Evolutionary conservation across 2,888 invertebrate genomes (phyloP).

Genomic region (Brachynemurus nebulosus): DNA sequence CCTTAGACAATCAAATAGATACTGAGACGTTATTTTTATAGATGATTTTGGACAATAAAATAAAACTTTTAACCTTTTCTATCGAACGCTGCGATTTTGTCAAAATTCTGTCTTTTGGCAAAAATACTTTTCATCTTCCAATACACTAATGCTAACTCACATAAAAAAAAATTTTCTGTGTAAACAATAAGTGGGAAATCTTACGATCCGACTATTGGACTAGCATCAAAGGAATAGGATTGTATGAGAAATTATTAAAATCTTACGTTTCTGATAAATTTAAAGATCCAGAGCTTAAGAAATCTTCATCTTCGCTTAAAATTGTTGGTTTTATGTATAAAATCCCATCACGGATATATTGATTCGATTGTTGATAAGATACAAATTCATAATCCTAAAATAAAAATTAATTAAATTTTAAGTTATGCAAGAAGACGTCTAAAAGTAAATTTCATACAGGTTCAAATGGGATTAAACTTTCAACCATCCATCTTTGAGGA

Average conservation of each 20-base stretch:
- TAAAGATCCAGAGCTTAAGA: constrained; percentile 27
- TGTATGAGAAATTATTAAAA: not conserved
- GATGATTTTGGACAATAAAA: too few relatives aligned
- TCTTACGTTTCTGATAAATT: constrained; percentile 22
- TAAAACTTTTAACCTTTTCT: too few relatives aligned
- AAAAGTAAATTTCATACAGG: constrained; percentile 41
- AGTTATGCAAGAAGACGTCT: constrained; percentile 6
- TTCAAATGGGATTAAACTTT: constrained; percentile 39
- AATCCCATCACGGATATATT: constrained; percentile 36
- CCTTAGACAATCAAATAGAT: too few relatives aligned
- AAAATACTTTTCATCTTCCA: too few relatives aligned
- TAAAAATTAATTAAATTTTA: constrained; percentile 9
- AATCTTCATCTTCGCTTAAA: constrained; percentile 39
- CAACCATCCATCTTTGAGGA: constrained; percentile 39
- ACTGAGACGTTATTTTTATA: too few relatives aligned
- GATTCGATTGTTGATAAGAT: constrained; percentile 43
- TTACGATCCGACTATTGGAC: too few relatives aligned
- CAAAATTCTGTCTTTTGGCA: too few relatives aligned
- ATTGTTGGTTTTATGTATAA: constrained; percentile 46
- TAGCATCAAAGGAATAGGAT: not conserved
- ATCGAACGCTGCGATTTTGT: too few relatives aligned
- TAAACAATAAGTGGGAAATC: too few relatives aligned
- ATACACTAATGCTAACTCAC: too few relatives aligned
- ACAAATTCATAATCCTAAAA: constrained; percentile 56
- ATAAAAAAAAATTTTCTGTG: too few relatives aligned